Base-by-base conservation (phyloP, 2,888 invertebrate species). In the Sinelater perroti region DNA sequence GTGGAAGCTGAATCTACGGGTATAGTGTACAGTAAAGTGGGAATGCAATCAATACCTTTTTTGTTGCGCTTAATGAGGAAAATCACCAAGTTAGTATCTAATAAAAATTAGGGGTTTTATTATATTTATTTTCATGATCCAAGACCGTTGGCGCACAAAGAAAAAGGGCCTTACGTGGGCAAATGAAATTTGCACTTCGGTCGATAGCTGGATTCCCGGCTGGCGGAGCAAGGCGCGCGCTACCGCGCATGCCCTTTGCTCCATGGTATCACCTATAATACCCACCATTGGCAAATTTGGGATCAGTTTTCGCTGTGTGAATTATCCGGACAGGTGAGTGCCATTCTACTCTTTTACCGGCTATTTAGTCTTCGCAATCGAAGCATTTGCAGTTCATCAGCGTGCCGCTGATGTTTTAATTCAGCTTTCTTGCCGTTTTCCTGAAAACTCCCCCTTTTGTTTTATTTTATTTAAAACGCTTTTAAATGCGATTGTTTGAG, bases 101-200 rank as follows among this genome's bases (percentile, higher is more conserved):
- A n/a, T n/a, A n/a, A n/a, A n/a, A n/a, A n/a, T n/a, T n/a, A n/a
- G n/a, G n/a, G n/a, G n/a, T n/a, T n/a, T n/a, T n/a, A n/a, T n/a
- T n/a, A n/a, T n/a, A n/a, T n/a, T n/a, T n/a, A n/a, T n/a, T n/a
- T n/a, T n/a, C n/a, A n/a, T n/a, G n/a, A n/a, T n/a, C n/a, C n/a
- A n/a, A n/a, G n/a, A n/a, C n/a, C n/a, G n/a, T 20, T 10, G 38
- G 38, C 10, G 13, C 21, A 24, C 30, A 50, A 50, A 50, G 50
- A 50, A 28, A 28, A 38, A 28, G 14, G 16, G 38, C 20, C 14
- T 17, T 21, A 18, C 18, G 20, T 40, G 21, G 50, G 16, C 24
- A 16, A 45, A 20, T 40, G 50, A 50, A 50, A 40, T 50, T 50
- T 38, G 50, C 30, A 50, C 50, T 50, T 38, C 24, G 50, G 50